Evolutionary conservation across 2,113 vertebrate genomes (phyloP), one percentile per base, ranked within the genome.

Genomic region (Macquaria australasica): DNA sequence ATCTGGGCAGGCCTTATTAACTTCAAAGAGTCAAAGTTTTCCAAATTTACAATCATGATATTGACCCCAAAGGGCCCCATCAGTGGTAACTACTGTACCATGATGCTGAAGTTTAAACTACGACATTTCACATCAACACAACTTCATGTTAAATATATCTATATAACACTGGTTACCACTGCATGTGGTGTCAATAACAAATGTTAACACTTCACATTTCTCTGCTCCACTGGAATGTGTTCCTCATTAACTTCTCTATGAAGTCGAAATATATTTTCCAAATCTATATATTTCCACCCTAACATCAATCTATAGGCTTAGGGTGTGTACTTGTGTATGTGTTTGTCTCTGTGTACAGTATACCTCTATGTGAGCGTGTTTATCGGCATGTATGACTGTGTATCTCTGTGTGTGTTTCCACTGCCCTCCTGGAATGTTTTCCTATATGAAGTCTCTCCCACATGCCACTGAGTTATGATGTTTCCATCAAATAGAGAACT

Each of bases 391-490:
- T 75, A 18, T 64, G 80, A 39, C 45, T 78, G 28, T 0, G 3
- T 64, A 39, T 79, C 39, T 73, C 3, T 83, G 45, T 73, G 53
- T 82, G 66, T 25, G 53, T 89, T 88, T 90, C 84, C 60, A 5
- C 2, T 0, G 7, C 15, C 18, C 25, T 16, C 34, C 62, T 75
- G 70, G 83, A 86, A 89, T 67, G 74, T 90, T 91, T 89, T 77
- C 15, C 79, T 25, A 67, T 51, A 70, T 82, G n/a, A 87, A 80
- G 59, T 66, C 63, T 74, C 62, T 74, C 56, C 60, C 72, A 20
- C 86, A 88, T 73, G 68, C 58, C 34, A 41, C 80, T 68, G 82
- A 89, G 51, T 82, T 88, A 87, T 79, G 82, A 87, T 78, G 59
- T 89, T 82, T 87, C 77, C 85, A 86, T 55, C 31, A 25, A 62